Percentiles rank a stretch among this genome's conserved stretches.
Conservation (phyloP, 2,797 vertebrate species). For the Passerculus sandwichensis region DNA sequence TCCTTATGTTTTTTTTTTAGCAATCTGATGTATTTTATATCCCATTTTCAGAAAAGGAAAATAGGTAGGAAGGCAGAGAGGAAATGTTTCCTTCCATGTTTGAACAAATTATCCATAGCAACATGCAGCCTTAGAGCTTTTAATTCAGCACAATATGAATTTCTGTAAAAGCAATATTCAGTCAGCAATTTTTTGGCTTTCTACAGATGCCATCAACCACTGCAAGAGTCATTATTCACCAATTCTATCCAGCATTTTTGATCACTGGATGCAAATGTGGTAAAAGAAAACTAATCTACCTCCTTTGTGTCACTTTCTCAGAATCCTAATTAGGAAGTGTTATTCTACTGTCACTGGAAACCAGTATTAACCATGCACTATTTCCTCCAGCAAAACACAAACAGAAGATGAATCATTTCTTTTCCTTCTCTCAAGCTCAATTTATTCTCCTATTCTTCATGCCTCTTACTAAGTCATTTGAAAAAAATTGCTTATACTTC, state of each 20-base stretch:
- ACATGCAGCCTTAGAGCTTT: neutral
- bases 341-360: constrained; percentile 13
- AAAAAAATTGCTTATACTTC: neutral
- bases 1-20: neutral
- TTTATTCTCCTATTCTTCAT: neutral
- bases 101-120: constrained; percentile 2
- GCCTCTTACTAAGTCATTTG: neutral
- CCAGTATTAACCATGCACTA: neutral
- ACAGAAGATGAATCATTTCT: neutral
- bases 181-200: constrained; percentile 18
- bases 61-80: neutral
- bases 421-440: neutral
- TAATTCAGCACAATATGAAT: neutral
- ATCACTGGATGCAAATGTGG: constrained; percentile 6
- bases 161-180: constrained; percentile 6
- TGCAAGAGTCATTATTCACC: constrained; percentile 19
- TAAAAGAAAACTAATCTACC: constrained; percentile 9
- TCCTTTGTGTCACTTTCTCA: neutral
- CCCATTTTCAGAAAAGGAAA: constrained; percentile 11
- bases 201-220: neutral
- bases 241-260: neutral
- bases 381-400: neutral
- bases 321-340: neutral
- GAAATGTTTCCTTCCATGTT: neutral
- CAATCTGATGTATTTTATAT: neutral